Evolutionary conservation across 2,888 invertebrate species (phyloP).

Genomic region (Nezara viridula): DNA sequence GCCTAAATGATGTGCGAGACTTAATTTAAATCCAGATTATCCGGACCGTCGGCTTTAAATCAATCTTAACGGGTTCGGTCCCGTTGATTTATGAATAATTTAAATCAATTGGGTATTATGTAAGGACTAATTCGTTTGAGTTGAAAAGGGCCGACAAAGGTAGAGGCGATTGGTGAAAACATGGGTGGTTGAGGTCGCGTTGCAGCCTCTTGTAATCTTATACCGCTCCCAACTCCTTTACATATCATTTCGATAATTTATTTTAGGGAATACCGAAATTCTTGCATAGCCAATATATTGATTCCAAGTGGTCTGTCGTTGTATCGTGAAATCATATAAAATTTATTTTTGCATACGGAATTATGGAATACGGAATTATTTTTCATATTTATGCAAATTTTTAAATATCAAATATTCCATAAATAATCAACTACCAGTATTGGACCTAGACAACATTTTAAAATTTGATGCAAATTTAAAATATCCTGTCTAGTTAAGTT

Average conservation of each 20-base stretch:
- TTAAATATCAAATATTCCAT: no score
- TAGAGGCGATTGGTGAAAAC: background rate
- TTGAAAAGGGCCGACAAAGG: background rate
- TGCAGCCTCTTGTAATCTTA: background rate
- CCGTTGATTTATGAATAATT: slow-evolving; percentile 38
- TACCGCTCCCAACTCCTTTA: background rate
- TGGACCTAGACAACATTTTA: no score
- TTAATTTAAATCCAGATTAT: slow-evolving; percentile 11
- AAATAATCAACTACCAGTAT: no score
- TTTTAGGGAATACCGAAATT: background rate
- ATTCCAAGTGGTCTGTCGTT: no score
- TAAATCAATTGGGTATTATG: slow-evolving; percentile 25
- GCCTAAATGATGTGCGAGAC: slow-evolving; percentile 13
- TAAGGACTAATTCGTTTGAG: background rate
- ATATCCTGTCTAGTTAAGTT: no score
- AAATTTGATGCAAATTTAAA: no score
- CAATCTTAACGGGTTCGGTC: background rate
- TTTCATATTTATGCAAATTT: no score
- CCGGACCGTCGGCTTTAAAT: background rate
- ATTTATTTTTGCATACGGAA: no score
- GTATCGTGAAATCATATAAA: no score
- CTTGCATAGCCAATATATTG: background rate
- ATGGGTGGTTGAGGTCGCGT: background rate
- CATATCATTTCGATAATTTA: background rate
- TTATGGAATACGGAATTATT: no score